Base-by-base conservation (phyloP, 2,113 vertebrate genomes). In the Limanda limanda region DNA sequence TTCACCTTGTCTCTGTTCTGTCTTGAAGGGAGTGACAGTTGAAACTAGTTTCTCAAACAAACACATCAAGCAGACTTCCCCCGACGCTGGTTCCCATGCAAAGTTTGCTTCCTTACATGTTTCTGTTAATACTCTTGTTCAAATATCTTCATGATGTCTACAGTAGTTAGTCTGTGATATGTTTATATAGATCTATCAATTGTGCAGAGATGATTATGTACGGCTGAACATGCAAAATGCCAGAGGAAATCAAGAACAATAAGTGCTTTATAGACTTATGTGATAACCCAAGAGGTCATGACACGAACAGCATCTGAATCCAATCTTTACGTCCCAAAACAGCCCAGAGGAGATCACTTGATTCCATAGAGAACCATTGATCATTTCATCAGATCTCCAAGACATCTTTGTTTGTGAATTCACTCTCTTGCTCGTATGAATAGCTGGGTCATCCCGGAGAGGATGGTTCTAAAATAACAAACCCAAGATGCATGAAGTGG, bases 291-390 rank as follows among this genome's bases (percentile, higher is more conserved):
- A 54, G 21, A 56, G 23, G 48, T 56, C 35, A 81, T 91, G 84
- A 85, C 76, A 89, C 77, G 86, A 89, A 48, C 58, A 71, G 37
- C 66, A 79, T 78, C 68, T 74, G 86, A 91, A 54, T 57, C 58
- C 17, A 4, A 15, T 52, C 15, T 18, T 45, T 63, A 35, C 13
- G 24, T 45, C 18, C 35, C 23, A 68, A 35, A 70, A 55, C 75
- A 37, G 54, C 54, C 64, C 45, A 11, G 56, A 57, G 55, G 24
- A 42, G 4, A 1, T 9, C 10, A 13, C 74, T 62, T 42, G 40
- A 42, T 6, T 51, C 18, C 17, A 51, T 68, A 15, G 42, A 21
- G 68, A 68, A 61, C 0, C 15, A 27, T 1, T 31, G 8, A 68
- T 18, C 31, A 31, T 31, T 31, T 31, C 17, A 17, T 80, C 17